Base-by-base conservation (phyloP, 2,797 vertebrate species). In the Periparus ater region DNA sequence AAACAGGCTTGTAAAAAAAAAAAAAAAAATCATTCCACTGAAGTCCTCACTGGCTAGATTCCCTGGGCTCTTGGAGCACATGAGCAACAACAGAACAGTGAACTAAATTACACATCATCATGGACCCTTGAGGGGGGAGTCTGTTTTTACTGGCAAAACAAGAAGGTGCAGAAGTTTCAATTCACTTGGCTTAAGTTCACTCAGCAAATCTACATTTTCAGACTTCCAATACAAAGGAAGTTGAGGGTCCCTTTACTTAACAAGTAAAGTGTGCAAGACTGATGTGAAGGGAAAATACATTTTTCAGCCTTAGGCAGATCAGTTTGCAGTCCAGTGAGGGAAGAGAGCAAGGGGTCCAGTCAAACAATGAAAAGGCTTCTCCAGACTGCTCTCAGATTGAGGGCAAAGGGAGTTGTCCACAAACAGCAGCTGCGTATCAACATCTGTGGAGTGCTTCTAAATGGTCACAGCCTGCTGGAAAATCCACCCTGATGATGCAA, bases 101-200 rank as follows among this genome's bases (percentile, higher is more conserved):
- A 91, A 79, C 61, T 61, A 74, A 88, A 93, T 62, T 63, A 74
- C n/a, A 67, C 53, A 61, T 53, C 77, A 89, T 27, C 47, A 27
- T 10, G 32, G 53, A 53, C 26, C 21, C 36, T 88, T 84, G 60
- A 70, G 75, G 47, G 30, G 25, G 27, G 29, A 94, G 27, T 57
- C 68, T 92, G 74, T 47, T 94, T 92, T 75, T 68, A 83, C 2
- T 91, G 65, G 82, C 89, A 80, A 85, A 82, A 91, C 7, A 47
- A 73, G 26, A 70, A 63, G 26, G 42, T 89, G 91, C 45, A 65
- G 61, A 92, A 85, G 23, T 91, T 81, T 79, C 44, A 47, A 66
- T 77, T 83, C 45, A 40, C 20, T 84, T 85, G 89, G 74, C 81
- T 85, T 36, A 50, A 81, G 78, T 23, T 50, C 77, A 66, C 36